Conservation (phyloP, 2,113 vertebrate species). For the Struthio camelus region DNA sequence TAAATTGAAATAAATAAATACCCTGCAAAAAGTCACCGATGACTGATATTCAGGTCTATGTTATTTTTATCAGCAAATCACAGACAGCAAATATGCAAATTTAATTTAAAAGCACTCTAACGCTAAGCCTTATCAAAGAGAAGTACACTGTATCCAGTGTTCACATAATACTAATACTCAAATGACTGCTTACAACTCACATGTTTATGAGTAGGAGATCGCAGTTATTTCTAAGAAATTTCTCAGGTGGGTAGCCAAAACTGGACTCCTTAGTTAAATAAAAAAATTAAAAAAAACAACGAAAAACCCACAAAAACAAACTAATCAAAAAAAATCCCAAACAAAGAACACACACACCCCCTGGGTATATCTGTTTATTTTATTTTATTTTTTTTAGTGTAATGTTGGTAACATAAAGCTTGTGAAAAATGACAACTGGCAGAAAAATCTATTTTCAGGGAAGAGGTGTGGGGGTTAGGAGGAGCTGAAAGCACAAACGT, state of each 20-base stretch:
- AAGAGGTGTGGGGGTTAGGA: background rate
- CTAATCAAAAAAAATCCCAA: too few relatives aligned
- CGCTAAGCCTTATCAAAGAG: background rate
- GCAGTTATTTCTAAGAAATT: background rate
- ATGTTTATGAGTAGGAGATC: background rate
- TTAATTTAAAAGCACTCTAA: background rate
- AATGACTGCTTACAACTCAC: background rate
- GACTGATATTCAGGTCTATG: too few relatives aligned
- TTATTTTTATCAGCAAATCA: too few relatives aligned
- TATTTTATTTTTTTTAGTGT: too few relatives aligned
- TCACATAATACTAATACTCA: background rate
- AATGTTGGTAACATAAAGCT: background rate
- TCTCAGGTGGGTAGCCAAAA: background rate
- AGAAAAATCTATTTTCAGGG: background rate
- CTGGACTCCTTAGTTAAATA: rapidly evolving
- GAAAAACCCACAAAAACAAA: background rate
- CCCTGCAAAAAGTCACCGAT: background rate
- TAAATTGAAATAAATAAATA: background rate
- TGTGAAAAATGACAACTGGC: background rate
- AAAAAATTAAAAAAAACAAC: background rate
- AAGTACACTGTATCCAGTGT: background rate
- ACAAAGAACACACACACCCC: too few relatives aligned
- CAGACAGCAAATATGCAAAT: background rate
- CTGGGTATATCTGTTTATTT: too few relatives aligned
- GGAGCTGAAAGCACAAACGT: background rate